Conservation (phyloP, 2,888 invertebrate species). For the Lepidocyrtoides sp. region DNA sequence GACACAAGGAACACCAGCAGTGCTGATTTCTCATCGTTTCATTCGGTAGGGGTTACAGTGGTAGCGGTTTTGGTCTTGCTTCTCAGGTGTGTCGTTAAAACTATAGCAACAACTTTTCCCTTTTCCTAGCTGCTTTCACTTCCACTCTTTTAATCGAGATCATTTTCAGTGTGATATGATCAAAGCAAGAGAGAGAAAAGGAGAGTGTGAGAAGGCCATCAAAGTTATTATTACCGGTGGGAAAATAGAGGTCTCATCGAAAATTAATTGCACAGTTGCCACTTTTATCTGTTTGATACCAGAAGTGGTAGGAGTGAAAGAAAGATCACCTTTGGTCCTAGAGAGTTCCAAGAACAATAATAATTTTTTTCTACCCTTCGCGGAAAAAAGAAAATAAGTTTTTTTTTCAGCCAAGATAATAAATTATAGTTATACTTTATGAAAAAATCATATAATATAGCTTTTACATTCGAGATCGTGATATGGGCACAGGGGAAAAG, state of each 20-base stretch:
- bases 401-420: constrained; percentile 25
- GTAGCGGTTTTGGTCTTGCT: neutral
- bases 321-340: constrained; percentile 24
- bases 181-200: neutral
- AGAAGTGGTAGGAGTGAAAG: neutral
- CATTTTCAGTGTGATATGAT: constrained; percentile 50
- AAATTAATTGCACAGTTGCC: constrained; percentile 69
- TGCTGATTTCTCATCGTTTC: neutral
- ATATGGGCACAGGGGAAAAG: neutral
- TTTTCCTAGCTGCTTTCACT: too few species aligned
- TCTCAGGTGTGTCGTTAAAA: constrained; percentile 71
- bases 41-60: neutral
- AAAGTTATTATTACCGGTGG: constrained; percentile 70
- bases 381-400: neutral
- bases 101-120: constrained; percentile 62
- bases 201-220: neutral
- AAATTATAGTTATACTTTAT: constrained; percentile 33
- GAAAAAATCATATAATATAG: neutral
- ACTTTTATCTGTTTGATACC: constrained; percentile 21
- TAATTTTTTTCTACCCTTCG: neutral
- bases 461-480: neutral
- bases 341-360: constrained; percentile 7
- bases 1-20: neutral
- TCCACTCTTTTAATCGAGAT: constrained; percentile 45
- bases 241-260: constrained; percentile 58